Evolutionary conservation across 1,140 invertebrate genomes (phyloP), one percentile per base, ranked within the genome.

Genomic region (Drosophila jambulina): DNA sequence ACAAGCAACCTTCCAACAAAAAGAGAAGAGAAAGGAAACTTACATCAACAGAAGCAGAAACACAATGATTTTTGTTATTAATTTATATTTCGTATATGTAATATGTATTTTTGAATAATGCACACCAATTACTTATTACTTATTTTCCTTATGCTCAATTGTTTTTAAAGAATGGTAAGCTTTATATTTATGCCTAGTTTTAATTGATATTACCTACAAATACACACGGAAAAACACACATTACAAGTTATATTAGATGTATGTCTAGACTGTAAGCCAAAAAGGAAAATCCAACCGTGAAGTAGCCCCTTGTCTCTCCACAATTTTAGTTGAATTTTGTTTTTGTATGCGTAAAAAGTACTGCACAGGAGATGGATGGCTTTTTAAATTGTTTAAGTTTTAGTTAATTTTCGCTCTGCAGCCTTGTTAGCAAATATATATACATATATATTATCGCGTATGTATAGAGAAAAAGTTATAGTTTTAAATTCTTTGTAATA

Each of bases 101-200:
- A 69, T 25, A 23, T 77, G 75, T 77, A 77, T 60, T 77, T 36
- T 77, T 78, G 49, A 57, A 71, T 76, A 54, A 86, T 88, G 84
- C 80, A 87, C 84, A 79, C 62, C 58, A 88, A 80, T 84, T 87
- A 88, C 84, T 88, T 87, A 88, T 88, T 54, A 54, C 32, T 38
- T 54, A 54, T 54, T 54, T 85, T 87, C 80, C 84, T 87, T 87
- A 84, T 75, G 80, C 84, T 87, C 80, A 87, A 77, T 74, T 87
- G 72, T 67, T 82, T 61, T 59, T 51, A 29, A 87, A 67, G 84
- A 74, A 83, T 57, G 45, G 75, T 88, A 80, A 87, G 84, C 84
- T 83, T 88, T 83, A 80, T 87, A 87, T 87, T 87, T 87, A 87
- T 87, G 84, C 71, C 42, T 87, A 84, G 77, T 84, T 88, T 88